phyloP scores from a whole-genome alignment of 2,113 vertebrate genomes.

The Corvus moneduloides region DNA sequence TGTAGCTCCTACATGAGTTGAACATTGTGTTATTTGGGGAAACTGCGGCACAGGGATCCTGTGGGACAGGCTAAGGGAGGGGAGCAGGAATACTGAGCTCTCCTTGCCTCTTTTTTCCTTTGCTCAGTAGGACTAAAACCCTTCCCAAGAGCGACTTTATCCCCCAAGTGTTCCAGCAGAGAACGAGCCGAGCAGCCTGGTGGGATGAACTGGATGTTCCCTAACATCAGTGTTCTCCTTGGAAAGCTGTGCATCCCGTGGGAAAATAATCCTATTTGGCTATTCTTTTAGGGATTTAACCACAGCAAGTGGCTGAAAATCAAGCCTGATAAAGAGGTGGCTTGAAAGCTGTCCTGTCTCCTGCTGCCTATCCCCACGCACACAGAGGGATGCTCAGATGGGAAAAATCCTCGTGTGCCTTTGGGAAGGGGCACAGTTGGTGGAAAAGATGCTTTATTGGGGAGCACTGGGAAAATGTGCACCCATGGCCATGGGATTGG shows the following conservation, averaged over 20 bases:
- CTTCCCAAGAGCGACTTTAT: not conserved
- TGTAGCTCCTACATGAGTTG: accelerated
- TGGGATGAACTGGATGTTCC: not conserved
- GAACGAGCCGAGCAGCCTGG: accelerated
- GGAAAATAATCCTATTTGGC: not conserved
- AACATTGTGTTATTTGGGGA: not conserved
- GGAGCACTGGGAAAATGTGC: not conserved
- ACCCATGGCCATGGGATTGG: accelerated
- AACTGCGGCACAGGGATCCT: not conserved
- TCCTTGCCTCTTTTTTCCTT: not conserved
- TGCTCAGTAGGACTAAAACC: not conserved
- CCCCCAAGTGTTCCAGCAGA: too few relatives aligned
- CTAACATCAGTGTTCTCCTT: not conserved
- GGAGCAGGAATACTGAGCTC: not conserved
- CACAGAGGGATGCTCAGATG: not conserved
- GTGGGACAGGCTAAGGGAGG: not conserved
- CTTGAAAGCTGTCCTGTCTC: not conserved
- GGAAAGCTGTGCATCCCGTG: not conserved
- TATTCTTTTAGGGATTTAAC: not conserved
- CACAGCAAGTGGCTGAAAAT: not conserved
- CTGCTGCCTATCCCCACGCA: accelerated
- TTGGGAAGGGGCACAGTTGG: not conserved
- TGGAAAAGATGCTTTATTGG: not conserved
- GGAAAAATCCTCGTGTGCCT: not conserved
- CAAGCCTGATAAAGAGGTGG: accelerated